Conservation (phyloP, 1,140 invertebrate genomes). For the Gryon sp. region DNA sequence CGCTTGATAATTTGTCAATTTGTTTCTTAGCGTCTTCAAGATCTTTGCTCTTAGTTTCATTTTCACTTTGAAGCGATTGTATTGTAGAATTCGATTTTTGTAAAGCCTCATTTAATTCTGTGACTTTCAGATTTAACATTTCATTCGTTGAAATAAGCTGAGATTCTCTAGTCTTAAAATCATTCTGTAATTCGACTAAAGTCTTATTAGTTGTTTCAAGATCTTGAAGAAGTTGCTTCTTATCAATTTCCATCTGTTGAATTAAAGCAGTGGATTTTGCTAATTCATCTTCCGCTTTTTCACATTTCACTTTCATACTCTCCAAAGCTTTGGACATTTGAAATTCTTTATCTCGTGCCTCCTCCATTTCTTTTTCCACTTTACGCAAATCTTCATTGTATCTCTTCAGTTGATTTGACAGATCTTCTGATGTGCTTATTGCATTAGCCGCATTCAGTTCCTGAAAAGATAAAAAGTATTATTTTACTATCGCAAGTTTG, state of each 20-base stretch:
- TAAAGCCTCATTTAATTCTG: constrained; percentile 52
- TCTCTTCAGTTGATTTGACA: constrained; percentile 78
- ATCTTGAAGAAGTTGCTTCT: constrained; percentile 59
- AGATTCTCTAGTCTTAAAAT: constrained; percentile 19
- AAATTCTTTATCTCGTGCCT: constrained; percentile 77
- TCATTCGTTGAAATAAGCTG: neutral
- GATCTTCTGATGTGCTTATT: constrained; percentile 74
- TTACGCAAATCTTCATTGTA: constrained; percentile 79
- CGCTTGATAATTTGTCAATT: constrained; percentile 55
- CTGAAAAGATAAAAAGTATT: constrained; percentile 61
- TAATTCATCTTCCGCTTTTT: constrained; percentile 57
- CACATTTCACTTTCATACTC: constrained; percentile 67
- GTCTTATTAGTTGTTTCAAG: constrained; percentile 79
- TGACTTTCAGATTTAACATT: constrained; percentile 63
- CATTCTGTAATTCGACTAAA: constrained; percentile 72
- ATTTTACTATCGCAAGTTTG: too few species aligned
- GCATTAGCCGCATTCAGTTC: constrained; percentile 74
- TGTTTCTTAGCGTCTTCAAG: constrained; percentile 58
- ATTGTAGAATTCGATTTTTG: constrained; percentile 52
- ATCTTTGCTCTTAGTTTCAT: constrained; percentile 58
- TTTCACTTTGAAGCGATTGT: constrained; percentile 53
- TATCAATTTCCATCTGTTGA: constrained; percentile 56
- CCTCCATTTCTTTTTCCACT: constrained; percentile 79
- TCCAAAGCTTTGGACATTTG: constrained; percentile 77
- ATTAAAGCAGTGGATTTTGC: constrained; percentile 48